Percentiles rank a stretch among this genome's conserved stretches.
These are phyloP conservation scores for Zaprionus inermis DNA, from an alignment of 1,140 invertebrate genomes.

Conservation along the genomic window DNA sequence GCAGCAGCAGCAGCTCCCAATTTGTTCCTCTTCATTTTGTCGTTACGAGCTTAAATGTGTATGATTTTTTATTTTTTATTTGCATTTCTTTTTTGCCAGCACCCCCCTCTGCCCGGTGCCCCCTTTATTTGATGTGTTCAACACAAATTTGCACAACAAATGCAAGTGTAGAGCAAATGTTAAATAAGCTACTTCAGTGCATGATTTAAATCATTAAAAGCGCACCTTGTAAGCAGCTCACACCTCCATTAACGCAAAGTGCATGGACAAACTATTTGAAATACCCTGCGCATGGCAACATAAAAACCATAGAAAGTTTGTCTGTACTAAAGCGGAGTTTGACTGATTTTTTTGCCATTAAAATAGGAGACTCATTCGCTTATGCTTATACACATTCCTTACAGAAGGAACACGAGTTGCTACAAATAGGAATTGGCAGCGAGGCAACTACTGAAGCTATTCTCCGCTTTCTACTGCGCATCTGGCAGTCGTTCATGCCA, in stretches of 20 bases:
- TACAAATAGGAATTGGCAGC: no score
- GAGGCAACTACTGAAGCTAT: no score
- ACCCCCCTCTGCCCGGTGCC: slow-evolving; percentile 34
- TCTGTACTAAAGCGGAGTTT: no score
- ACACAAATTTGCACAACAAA: slow-evolving; percentile 50
- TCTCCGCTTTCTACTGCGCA: background rate
- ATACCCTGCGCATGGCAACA: background rate
- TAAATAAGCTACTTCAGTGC: slow-evolving; percentile 37
- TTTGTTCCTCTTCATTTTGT: slow-evolving; percentile 44
- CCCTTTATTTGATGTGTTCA: slow-evolving; percentile 36
- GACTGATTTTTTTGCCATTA: no score
- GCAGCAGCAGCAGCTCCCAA: slow-evolving; percentile 52
- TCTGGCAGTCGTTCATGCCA: background rate
- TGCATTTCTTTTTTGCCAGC: slow-evolving; percentile 17
- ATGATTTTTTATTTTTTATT: slow-evolving; percentile 51
- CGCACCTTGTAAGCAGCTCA: background rate
- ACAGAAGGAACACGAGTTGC: no score
- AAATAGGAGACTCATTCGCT: no score
- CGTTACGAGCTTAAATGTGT: slow-evolving; percentile 62
- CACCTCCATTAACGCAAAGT: background rate
- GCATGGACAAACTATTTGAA: background rate
- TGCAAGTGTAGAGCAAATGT: slow-evolving; percentile 59
- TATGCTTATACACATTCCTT: no score
- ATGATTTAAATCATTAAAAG: background rate
- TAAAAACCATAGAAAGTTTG: background rate